Conservation (phyloP, 2,113 vertebrate genomes). For the Rousettus leschenaultii region DNA sequence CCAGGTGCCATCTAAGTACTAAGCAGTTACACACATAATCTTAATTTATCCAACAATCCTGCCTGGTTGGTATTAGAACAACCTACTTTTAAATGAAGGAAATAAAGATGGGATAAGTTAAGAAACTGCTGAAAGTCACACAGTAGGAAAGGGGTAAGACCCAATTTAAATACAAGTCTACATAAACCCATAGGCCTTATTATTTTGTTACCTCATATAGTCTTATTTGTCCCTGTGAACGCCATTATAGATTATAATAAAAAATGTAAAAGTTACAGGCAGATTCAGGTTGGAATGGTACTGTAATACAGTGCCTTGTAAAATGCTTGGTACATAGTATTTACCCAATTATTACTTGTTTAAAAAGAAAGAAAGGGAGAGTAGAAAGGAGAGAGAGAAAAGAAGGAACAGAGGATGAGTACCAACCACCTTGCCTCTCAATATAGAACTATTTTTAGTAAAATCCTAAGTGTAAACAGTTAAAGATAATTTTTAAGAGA, state of each 20-base stretch:
- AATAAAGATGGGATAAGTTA: conserved; percentile 19
- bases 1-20: background rate
- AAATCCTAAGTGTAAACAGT: background rate
- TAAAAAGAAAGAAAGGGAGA: background rate
- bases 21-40: background rate
- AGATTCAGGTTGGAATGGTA: background rate
- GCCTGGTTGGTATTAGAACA: background rate
- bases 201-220: background rate
- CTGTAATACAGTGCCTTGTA: background rate
- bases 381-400: background rate
- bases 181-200: background rate
- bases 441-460: conserved; percentile 8
- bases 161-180: background rate
- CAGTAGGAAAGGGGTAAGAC: background rate
- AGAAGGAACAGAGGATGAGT: background rate
- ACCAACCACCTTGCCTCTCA: background rate
- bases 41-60: background rate
- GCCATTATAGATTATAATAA: background rate
- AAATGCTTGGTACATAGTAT: background rate
- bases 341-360: background rate
- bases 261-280: background rate
- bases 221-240: background rate
- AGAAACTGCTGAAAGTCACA: conserved; percentile 3
- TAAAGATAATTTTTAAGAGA: background rate
- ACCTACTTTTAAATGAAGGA: background rate